A percentile compares a stretch with the other conserved stretches of the same genome.
Conservation (phyloP, 30 jellyfish, hydroid and myxozoan species). For the Turritopsis dohrnii region DNA sequence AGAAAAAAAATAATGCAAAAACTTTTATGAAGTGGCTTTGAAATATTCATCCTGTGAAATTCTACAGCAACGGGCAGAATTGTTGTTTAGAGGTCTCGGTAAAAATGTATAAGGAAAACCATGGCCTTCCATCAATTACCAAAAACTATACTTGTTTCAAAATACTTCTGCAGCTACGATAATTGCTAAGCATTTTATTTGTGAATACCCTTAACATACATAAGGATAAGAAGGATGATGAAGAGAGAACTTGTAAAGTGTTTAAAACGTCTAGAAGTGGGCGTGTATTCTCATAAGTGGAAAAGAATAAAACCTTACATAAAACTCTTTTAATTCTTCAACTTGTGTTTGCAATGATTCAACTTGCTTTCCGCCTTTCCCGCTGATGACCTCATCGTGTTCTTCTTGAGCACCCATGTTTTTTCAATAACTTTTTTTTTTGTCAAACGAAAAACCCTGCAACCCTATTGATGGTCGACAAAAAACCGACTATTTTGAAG, state of each 20-base stretch:
- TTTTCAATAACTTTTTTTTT: not conserved
- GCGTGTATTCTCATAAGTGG: not conserved
- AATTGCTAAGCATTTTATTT: too few relatives aligned
- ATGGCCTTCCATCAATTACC: too few relatives aligned
- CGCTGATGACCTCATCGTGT: not conserved
- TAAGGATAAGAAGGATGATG: not conserved
- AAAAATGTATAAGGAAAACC: too few relatives aligned
- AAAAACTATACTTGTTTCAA: too few relatives aligned
- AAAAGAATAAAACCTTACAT: not conserved
- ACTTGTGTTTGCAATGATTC: not conserved
- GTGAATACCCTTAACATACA: too few relatives aligned
- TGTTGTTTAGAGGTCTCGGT: too few relatives aligned
- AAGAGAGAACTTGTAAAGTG: too few relatives aligned
- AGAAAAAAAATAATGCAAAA: too few relatives aligned
- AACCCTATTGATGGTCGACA: not conserved
- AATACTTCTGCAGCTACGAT: too few relatives aligned
- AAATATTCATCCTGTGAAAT: not conserved
- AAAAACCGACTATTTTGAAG: not conserved
- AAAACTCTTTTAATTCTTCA: constrained; percentile 14
- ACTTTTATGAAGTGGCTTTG: too few relatives aligned
- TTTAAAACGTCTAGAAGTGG: too few relatives aligned
- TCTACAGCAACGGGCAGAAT: too few relatives aligned
- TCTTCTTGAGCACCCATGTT: constrained; percentile 12
- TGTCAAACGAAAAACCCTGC: not conserved
- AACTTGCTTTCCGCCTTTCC: constrained; percentile 10